phyloP scores from a whole-genome alignment of 2,888 invertebrate genomes.

The Asteroscopus sphinx region DNA sequence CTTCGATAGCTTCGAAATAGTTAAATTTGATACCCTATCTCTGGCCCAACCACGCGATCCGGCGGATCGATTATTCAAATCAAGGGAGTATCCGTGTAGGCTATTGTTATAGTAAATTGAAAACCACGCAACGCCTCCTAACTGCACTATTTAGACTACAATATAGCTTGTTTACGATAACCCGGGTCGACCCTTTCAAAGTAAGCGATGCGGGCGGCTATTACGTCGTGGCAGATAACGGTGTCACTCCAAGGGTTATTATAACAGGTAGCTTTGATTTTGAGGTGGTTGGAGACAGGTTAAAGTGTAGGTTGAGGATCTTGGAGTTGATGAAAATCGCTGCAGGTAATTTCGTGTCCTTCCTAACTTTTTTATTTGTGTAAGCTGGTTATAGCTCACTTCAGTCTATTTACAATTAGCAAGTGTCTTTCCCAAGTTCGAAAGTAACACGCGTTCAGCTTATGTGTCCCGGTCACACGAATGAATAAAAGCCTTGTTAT shows the following conservation, averaged over 20 bases:
- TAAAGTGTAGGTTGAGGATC: no score
- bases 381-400: no score
- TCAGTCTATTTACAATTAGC: no score
- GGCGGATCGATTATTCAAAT: slow-evolving; percentile 58
- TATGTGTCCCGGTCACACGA: no score
- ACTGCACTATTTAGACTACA: slow-evolving; percentile 55
- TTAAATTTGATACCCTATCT: slow-evolving; percentile 39
- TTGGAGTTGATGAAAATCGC: no score
- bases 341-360: no score
- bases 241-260: slow-evolving; percentile 7
- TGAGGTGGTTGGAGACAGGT: not conserved
- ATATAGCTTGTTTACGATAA: slow-evolving; percentile 55
- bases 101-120: slow-evolving; percentile 70
- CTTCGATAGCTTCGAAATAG: slow-evolving; percentile 18
- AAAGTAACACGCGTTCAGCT: no score
- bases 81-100: slow-evolving; percentile 50
- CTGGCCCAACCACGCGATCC: slow-evolving; percentile 19
- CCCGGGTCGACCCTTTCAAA: slow-evolving; percentile 37
- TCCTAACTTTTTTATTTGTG: no score
- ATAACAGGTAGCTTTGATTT: slow-evolving; percentile 20
- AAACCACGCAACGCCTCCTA: slow-evolving; percentile 63
- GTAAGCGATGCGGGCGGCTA: slow-evolving; percentile 34
- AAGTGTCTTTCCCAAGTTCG: no score
- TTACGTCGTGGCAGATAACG: slow-evolving; percentile 31
- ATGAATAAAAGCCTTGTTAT: no score